Evolutionary conservation across 2,888 invertebrate genomes (phyloP).

Genomic region (Endomychus coccineus): DNA sequence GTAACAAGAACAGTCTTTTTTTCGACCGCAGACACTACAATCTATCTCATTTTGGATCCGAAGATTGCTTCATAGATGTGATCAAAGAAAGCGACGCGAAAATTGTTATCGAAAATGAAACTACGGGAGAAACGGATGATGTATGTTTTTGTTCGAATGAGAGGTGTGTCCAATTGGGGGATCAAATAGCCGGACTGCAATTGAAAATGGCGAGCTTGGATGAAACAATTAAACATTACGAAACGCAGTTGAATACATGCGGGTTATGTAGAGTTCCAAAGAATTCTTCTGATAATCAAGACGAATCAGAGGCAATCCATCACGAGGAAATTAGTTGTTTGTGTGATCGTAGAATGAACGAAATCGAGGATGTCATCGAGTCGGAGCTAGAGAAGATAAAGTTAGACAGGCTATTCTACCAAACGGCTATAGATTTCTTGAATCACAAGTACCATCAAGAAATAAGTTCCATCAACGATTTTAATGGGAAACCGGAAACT

Average conservation of each 20-base stretch:
- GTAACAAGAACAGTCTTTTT: slow-evolving; percentile 33
- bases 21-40: slow-evolving; percentile 34
- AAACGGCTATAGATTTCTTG: slow-evolving; percentile 2
- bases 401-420: no score
- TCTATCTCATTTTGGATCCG: slow-evolving; percentile 25
- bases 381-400: no score
- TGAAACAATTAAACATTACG: slow-evolving; percentile 2
- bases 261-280: no score
- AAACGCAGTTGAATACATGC: slow-evolving; percentile 10
- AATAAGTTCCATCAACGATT: slow-evolving; percentile 1
- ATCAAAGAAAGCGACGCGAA: slow-evolving; percentile 9
- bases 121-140: no score
- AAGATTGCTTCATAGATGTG: slow-evolving; percentile 34
- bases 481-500: slow-evolving; percentile 15
- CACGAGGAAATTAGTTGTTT: no score
- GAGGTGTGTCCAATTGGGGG: slow-evolving; percentile 11
- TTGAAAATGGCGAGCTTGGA: slow-evolving; percentile 10
- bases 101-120: no score
- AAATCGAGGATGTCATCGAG: no score
- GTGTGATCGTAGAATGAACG: no score
- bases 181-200: slow-evolving; percentile 15
- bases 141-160: slow-evolving; percentile 7
- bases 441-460: slow-evolving; percentile 3
- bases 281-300: no score
- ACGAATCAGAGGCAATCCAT: no score